Evolutionary conservation across 2,113 vertebrate genomes (phyloP), one percentile per base, ranked within the genome.

Genomic region (Nymphicus hollandicus): DNA sequence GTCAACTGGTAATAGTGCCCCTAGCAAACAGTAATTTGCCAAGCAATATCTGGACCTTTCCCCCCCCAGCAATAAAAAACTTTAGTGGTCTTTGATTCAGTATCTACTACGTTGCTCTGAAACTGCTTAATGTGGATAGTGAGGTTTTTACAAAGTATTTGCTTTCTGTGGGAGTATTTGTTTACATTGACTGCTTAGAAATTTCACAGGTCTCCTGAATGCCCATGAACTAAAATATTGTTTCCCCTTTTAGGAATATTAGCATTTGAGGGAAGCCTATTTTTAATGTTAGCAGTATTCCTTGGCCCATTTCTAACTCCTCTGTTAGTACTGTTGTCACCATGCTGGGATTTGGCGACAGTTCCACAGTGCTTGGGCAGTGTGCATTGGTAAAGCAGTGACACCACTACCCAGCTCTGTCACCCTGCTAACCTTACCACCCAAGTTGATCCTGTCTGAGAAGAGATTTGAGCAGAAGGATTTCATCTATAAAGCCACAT

Each of bases 11-110:
- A 98, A 97, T 89, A 97, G 95, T 58, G 97, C 97, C 97, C 95
- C 96, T 79, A 97, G 97, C 97, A 96, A 97, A 97, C 89, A 95
- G 97, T 92, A 97, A 98, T 98, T 98, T 98, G 95, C 95, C 96
- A 97, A 97, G 96, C 96, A 97, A 97, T 97, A 97, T 97, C 98
- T 85, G 93, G 95, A 97, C 94, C 93, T 90, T 95, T 37, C 5
- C 27, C 69, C 89, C 88, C 74, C 33, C 86, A 95, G 97, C 96
- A 95, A 97, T 96, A 97, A 98, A 97, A 96, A 96, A 96, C 89
- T 89, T 95, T 22, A 89, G 25, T 16, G 33, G 91, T 93, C 92
- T 96, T 97, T 92, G 91, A 96, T 97, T 97, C 95, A 50, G 80
- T 79, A 94, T 91, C 91, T 93, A 55, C 96, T 96, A 53, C 69